Percentiles rank a stretch among this genome's conserved stretches.
These are phyloP conservation scores for Hirtodrosophila confusa DNA, from an alignment of 2,888 invertebrate species.

Conservation along the genomic window DNA sequence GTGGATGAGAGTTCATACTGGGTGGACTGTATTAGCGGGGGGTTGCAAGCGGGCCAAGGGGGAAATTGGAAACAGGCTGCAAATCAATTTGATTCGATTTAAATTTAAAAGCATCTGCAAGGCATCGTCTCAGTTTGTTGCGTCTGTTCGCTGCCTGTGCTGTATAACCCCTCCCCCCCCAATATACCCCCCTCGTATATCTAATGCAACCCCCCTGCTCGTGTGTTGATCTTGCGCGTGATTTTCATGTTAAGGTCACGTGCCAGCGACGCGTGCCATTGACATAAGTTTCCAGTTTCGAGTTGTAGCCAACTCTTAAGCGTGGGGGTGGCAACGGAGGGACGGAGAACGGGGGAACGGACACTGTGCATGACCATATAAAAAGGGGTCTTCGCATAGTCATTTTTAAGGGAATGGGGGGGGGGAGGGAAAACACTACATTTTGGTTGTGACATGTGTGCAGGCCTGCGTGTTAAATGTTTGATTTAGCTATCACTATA, in stretches of 20 bases:
- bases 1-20: background rate
- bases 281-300: slow-evolving; percentile 76
- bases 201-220: slow-evolving; percentile 11
- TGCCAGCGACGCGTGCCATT: slow-evolving; percentile 72
- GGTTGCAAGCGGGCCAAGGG: slow-evolving; percentile 15
- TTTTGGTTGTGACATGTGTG: slow-evolving; percentile 63
- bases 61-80: slow-evolving; percentile 64
- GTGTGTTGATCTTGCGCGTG: slow-evolving; percentile 68
- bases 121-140: slow-evolving; percentile 38
- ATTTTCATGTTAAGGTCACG: slow-evolving; percentile 78
- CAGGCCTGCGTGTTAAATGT: slow-evolving; percentile 62
- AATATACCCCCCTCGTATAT: background rate
- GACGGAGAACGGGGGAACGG: too few species aligned
- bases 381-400: slow-evolving; percentile 36
- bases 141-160: background rate
- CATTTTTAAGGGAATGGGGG: background rate
- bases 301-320: slow-evolving; percentile 37
- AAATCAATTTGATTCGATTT: slow-evolving; percentile 84
- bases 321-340: slow-evolving; percentile 16
- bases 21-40: slow-evolving; percentile 15
- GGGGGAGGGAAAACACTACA: slow-evolving; percentile 3
- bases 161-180: background rate
- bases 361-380: slow-evolving; percentile 45
- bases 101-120: slow-evolving; percentile 81
- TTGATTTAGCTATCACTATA: slow-evolving; percentile 75